These are phyloP conservation scores for Vanacampus margaritifer DNA, from an alignment of 2,113 vertebrate genomes.

Conservation along the genomic window DNA sequence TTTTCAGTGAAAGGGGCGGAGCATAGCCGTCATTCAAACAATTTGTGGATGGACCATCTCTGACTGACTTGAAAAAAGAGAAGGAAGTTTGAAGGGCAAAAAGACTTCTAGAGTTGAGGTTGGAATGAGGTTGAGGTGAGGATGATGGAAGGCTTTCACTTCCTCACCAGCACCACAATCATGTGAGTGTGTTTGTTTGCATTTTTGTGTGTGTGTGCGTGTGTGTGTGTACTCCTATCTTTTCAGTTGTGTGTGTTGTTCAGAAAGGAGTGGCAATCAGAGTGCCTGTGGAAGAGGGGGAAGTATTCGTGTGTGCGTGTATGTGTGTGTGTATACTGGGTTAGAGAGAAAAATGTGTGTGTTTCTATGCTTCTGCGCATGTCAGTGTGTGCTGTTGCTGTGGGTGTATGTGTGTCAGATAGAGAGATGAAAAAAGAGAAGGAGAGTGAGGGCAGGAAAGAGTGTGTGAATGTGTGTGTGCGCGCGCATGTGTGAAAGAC, in stretches of 20 bases:
- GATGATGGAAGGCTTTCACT: not conserved
- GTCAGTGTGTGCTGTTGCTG: slow-evolving; percentile 43
- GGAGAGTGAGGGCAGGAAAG: slow-evolving; percentile 33
- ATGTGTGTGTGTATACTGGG: slow-evolving; percentile 16
- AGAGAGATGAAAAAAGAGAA: slow-evolving; percentile 39
- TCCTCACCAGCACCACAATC: not conserved
- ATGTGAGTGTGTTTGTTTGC: slow-evolving; percentile 19
- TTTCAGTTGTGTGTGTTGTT: slow-evolving; percentile 44
- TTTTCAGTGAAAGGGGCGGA: slow-evolving; percentile 45
- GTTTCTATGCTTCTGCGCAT: slow-evolving; percentile 33
- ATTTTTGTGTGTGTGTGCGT: slow-evolving; percentile 18
- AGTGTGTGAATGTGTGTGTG: slow-evolving; percentile 17
- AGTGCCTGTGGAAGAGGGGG: slow-evolving; percentile 53
- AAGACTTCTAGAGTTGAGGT: slow-evolving; percentile 3
- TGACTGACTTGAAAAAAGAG: not conserved
- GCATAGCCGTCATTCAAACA: not conserved
- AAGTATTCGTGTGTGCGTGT: slow-evolving; percentile 21
- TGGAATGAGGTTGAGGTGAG: slow-evolving; percentile 17
- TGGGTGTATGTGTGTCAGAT: slow-evolving; percentile 54
- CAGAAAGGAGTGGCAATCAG: slow-evolving; percentile 56
- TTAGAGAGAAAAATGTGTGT: slow-evolving; percentile 11
- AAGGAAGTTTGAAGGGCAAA: not conserved
- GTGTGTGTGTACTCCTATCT: slow-evolving; percentile 21
- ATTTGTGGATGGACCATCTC: not conserved
- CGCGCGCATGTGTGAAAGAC: not conserved